A percentile compares a stretch with the other conserved stretches of the same genome.
phyloP scores from a whole-genome alignment of 2,113 vertebrate species.

The Oceanites oceanicus region DNA sequence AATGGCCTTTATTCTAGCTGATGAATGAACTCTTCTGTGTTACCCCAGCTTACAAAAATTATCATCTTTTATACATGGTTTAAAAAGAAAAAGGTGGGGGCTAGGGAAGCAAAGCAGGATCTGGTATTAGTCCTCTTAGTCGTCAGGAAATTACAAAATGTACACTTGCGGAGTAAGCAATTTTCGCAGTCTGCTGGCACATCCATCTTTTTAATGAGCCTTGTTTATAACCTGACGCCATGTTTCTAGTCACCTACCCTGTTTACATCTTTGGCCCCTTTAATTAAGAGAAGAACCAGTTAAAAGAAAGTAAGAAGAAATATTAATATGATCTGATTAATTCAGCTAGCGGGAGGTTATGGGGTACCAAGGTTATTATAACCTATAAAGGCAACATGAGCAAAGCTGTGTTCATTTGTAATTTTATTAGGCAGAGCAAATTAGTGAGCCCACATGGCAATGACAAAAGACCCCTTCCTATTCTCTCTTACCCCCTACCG shows the following conservation, averaged over 20 bases:
- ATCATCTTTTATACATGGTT: constrained; percentile 80
- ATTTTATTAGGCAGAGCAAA: constrained; percentile 88
- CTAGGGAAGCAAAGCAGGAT: constrained; percentile 61
- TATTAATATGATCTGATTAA: constrained; percentile 90
- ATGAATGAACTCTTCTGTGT: constrained; percentile 71
- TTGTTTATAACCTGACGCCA: constrained; percentile 87
- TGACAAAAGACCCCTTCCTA: constrained; percentile 81
- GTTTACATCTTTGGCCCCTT: constrained; percentile 89
- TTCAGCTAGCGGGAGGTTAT: constrained; percentile 88
- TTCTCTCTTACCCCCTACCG: constrained; percentile 83
- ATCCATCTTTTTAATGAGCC: constrained; percentile 92
- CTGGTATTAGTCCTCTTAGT: constrained; percentile 83
- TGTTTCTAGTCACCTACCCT: constrained; percentile 82
- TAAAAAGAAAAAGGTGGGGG: constrained; percentile 64
- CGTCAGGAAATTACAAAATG: constrained; percentile 86
- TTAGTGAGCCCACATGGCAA: constrained; percentile 78
- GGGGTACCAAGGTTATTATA: constrained; percentile 89
- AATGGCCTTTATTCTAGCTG: constrained; percentile 67
- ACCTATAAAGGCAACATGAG: constrained; percentile 85
- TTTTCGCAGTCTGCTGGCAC: constrained; percentile 80
- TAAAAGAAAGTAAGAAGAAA: constrained; percentile 86
- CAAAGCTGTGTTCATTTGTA: constrained; percentile 85
- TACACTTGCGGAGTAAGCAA: constrained; percentile 85
- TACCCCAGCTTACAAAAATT: constrained; percentile 76
- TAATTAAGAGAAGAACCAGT: constrained; percentile 89